Percentiles rank a stretch among this genome's conserved stretches.
phyloP scores from a whole-genome alignment of 2,888 invertebrate genomes.

The Drosophila cognata region DNA sequence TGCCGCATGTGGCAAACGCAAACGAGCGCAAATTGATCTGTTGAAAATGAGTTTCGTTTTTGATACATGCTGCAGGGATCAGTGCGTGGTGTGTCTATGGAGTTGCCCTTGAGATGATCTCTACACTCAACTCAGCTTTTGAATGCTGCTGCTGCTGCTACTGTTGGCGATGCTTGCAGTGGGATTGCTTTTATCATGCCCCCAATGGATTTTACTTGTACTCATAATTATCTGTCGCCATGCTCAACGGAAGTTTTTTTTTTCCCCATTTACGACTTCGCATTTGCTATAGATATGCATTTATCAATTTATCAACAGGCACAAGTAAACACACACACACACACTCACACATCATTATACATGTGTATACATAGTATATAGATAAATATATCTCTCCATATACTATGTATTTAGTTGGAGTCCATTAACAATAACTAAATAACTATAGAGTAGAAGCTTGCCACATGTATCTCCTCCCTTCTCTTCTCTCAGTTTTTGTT shows the following conservation, averaged over 20 bases:
- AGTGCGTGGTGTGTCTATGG: constrained; percentile 3
- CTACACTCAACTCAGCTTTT: constrained; percentile 22
- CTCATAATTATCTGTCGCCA: constrained; percentile 64
- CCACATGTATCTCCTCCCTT: constrained; percentile 17
- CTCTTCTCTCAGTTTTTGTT: not conserved
- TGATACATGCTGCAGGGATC: constrained; percentile 19
- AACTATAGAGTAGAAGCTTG: constrained; percentile 5
- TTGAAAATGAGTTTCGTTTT: constrained; percentile 41
- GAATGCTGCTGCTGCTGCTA: constrained; percentile 17
- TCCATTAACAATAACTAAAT: constrained; percentile 21
- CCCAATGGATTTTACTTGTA: constrained; percentile 20
- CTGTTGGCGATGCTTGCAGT: not conserved
- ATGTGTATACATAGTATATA: not conserved
- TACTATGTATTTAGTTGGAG: constrained; percentile 1
- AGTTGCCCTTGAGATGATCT: constrained; percentile 61
- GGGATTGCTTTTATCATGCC: constrained; percentile 33
- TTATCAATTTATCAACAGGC: constrained; percentile 56
- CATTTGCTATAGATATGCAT: constrained; percentile 29
- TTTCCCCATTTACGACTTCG: constrained; percentile 32
- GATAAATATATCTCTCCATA: not conserved
- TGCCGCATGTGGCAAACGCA: constrained; percentile 36
- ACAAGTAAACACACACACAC: constrained; percentile 27
- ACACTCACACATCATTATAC: not conserved
- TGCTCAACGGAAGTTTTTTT: constrained; percentile 66
- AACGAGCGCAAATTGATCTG: constrained; percentile 58